phyloP scores from a whole-genome alignment of 1,140 invertebrate species.

The Nautilus pompilius region DNA sequence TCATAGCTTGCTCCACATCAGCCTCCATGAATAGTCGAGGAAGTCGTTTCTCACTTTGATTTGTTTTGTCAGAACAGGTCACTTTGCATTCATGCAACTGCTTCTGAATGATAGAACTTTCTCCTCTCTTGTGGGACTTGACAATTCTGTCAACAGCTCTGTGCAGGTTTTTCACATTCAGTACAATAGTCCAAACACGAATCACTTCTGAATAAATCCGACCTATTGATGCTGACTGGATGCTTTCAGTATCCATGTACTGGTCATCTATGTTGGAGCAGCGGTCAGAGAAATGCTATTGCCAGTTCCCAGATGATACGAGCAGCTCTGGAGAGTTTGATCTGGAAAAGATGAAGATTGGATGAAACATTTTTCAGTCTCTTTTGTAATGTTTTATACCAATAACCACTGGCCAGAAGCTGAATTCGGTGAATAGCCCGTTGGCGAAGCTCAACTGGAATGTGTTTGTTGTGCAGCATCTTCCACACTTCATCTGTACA shows the following conservation, averaged over 20 bases:
- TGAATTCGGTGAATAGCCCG: slow-evolving; percentile 32
- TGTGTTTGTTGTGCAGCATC: slow-evolving; percentile 29
- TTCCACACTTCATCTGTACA: slow-evolving; percentile 47
- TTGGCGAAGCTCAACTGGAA: slow-evolving; percentile 27
- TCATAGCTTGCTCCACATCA: slow-evolving; percentile 18
- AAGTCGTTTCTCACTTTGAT: slow-evolving; percentile 13
- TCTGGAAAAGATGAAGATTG: slow-evolving; percentile 35
- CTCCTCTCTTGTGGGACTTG: slow-evolving; percentile 38
- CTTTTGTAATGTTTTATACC: slow-evolving; percentile 27
- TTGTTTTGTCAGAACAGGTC: neutral
- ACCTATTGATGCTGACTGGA: slow-evolving; percentile 10
- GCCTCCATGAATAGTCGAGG: slow-evolving; percentile 33
- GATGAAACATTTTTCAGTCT: slow-evolving; percentile 25
- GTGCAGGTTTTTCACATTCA: slow-evolving; percentile 33
- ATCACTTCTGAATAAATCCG: slow-evolving; percentile 48
- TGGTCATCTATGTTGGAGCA: slow-evolving; percentile 30
- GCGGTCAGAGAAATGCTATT: slow-evolving; percentile 40
- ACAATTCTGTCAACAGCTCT: slow-evolving; percentile 26
- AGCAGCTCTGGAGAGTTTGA: slow-evolving; percentile 31
- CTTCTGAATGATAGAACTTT: slow-evolving; percentile 39
- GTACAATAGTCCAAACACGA: slow-evolving; percentile 46
- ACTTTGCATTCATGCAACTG: slow-evolving; percentile 31
- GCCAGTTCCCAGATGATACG: slow-evolving; percentile 46
- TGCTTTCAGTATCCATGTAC: slow-evolving; percentile 13
- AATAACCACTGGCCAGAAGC: slow-evolving; percentile 39